Base-by-base conservation (phyloP, 2,113 vertebrate genomes). In the Piaya cayana region DNA sequence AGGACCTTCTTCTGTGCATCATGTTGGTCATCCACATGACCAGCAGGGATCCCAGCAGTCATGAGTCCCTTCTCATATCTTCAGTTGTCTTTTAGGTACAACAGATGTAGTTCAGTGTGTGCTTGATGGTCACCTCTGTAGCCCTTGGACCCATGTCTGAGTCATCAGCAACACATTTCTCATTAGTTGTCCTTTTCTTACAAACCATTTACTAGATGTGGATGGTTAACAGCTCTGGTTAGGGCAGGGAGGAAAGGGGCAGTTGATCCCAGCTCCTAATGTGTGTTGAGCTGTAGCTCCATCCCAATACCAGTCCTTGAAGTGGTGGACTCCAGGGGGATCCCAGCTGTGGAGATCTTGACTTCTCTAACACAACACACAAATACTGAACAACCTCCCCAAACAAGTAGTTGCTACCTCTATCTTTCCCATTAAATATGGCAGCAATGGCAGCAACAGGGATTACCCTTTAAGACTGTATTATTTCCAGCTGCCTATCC, bases 361-460 rank as follows among this genome's bases (percentile, higher is more conserved):
- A 30, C 32, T 81, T 70, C 22, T 20, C 20, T 82, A 43, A 56
- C 4, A 13, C 6, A 11, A 34, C 6, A 60, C 22, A 53, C 7
- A 68, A 81, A 49, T 9, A 25, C 7, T 43, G 52, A 75, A 49
- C 8, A 56, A 72, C 16, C 0, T 1, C 11, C 17, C 56, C 5
- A 56, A 52, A 42, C 10, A 32, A 52, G 25, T 16, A 74, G 32
- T 5, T 50, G 12, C 15, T 77, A 12, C 43, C 39, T 72, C 36
- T 32, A 1, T 50, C 8, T 6, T 88, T 81, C 39, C 19, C 16
- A 27, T 15, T 69, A 2, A 1, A 0, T 45, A 12, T 20, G 12
- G n/a, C 45, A 86, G 29, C 60, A 86, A 49, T n/a, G 18, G 9
- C 53, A 92, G 7, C 60, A 88, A 19, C 9, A 43, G 49, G 16